Evolutionary conservation across 2,797 vertebrate species (phyloP).

Genomic region (Hippoglossus hippoglossus): DNA sequence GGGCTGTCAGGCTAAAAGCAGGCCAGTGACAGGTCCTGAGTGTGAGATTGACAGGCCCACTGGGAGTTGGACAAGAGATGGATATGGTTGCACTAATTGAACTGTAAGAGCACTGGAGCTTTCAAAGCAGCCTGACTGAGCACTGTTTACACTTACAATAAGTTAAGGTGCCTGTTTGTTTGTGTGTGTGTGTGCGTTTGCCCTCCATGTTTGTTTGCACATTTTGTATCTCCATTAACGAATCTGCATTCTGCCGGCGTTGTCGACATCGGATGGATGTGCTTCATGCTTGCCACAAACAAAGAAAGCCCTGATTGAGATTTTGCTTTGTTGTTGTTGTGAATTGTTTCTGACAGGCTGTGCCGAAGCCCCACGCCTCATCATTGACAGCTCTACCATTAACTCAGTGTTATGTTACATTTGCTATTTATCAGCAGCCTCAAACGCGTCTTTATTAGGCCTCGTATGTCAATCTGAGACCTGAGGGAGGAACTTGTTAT

Average conservation of each 20-base stretch:
- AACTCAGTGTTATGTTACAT: constrained; percentile 47
- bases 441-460: constrained; percentile 46
- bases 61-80: constrained; percentile 70
- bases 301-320: constrained; percentile 66
- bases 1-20: constrained; percentile 71
- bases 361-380: constrained; percentile 44
- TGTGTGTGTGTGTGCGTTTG: background rate
- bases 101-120: constrained; percentile 64
- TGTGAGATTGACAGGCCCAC: constrained; percentile 74
- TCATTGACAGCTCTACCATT: constrained; percentile 61
- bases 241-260: constrained; percentile 35
- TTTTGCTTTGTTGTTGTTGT: constrained; percentile 59
- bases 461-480: constrained; percentile 37
- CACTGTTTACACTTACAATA: constrained; percentile 45
- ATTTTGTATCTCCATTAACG: constrained; percentile 44
- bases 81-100: constrained; percentile 75
- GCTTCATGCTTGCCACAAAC: constrained; percentile 26
- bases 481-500: constrained; percentile 2
- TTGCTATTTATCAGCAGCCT: constrained; percentile 57
- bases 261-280: constrained; percentile 40
- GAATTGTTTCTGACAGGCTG: constrained; percentile 71
- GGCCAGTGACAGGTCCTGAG: constrained; percentile 72
- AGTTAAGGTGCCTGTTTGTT: constrained; percentile 21
- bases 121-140: constrained; percentile 53
- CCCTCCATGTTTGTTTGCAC: background rate